Base-by-base conservation (phyloP, 2,888 invertebrate species). In the Zele albiditarsus region DNA sequence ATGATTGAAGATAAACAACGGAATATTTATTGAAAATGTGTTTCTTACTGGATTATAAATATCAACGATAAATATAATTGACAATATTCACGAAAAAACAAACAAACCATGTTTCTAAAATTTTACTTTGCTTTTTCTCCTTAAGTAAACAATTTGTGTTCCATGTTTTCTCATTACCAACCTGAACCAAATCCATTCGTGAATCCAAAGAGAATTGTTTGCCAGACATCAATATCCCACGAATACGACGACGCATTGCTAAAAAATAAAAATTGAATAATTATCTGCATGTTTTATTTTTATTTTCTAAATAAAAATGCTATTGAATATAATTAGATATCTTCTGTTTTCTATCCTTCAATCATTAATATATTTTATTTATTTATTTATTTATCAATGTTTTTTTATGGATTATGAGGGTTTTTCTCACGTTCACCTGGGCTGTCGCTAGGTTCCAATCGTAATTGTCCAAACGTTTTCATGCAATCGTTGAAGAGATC, bases 191-290 rank as follows among this genome's bases (percentile, higher is more conserved):
- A 87, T 97, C 97, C 93, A 97, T 94, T 85, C 96, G 94, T 0
- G 97, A 97, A 90, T 97, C 97, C 82, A 97, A 90, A 0, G 97
- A 97, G 89, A 95, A 96, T 89, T 96, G 97, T 89, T 96, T 97
- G 49, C 97, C 96, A 1, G 95, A 94, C 94, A 96, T 95, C 83
- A 97, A 91, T 87, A 97, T 96, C 10, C 97, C 97, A 31, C 94
- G 93, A 80, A 97, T 95, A 63, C 97, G 93, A 23, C 97, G 92
- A 38, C 96, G 92, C 94, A 96, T 96, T 66, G 96, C 96, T 92
- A 90, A 83, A 85, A 91, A 20, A 53, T 8, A 6, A 8, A 53
- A 53, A 38, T 38, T 1, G 12, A 38, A 38, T 38, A 12, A 38
- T 38, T 38, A 12, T 12, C 12, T 38, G 38, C n/a, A n/a, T n/a